These are phyloP conservation scores for Uromys caudimaculatus DNA, from an alignment of 2,797 vertebrate genomes.

Conservation along the genomic window DNA sequence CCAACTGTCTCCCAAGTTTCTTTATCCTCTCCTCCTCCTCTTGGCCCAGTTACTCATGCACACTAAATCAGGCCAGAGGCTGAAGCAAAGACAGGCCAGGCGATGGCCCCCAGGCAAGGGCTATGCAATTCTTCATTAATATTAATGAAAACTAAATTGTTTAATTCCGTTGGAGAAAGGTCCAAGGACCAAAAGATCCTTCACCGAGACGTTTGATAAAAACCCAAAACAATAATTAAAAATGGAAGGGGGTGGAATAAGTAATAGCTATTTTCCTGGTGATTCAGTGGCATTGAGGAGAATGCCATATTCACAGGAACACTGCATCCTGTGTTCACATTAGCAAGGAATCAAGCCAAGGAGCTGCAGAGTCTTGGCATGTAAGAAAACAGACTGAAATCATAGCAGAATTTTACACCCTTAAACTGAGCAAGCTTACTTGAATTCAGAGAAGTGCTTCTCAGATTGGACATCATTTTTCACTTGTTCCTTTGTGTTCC, in stretches of 20 bases:
- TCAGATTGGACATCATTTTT: not conserved
- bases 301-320: not conserved
- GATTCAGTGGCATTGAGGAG: not conserved
- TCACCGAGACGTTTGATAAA: slow-evolving; percentile 48
- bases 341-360: not conserved
- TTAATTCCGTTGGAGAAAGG: not conserved
- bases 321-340: not conserved
- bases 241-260: not conserved
- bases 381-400: slow-evolving; percentile 14
- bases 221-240: slow-evolving; percentile 42
- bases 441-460: not conserved
- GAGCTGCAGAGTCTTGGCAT: not conserved
- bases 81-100: not conserved
- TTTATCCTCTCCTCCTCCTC: not conserved
- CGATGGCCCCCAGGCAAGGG: not conserved
- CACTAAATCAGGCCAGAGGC: not conserved
- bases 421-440: not conserved
- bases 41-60: not conserved
- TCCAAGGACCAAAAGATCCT: slow-evolving; percentile 17
- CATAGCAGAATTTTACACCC: not conserved
- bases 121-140: not conserved
- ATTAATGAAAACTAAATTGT: slow-evolving; percentile 50
- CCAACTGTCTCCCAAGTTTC: not conserved
- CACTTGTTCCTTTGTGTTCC: not conserved
- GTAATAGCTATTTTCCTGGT: not conserved